A percentile compares a stretch with the other conserved stretches of the same genome.
Conservation (phyloP, 2,888 invertebrate species). For the Meliscaeva auricollis region DNA sequence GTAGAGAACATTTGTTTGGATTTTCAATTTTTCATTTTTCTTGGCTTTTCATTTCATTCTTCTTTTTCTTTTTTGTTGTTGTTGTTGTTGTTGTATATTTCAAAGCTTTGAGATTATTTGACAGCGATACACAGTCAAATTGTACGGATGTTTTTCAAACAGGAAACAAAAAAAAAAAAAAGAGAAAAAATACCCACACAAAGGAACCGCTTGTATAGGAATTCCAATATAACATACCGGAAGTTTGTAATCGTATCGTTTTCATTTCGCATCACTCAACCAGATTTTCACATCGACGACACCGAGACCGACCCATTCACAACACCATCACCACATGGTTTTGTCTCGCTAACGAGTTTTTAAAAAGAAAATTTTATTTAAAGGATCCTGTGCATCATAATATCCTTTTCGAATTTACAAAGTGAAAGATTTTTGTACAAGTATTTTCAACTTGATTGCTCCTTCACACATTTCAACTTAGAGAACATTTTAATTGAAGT, state of each 20-base stretch:
- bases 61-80: neutral
- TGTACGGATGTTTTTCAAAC: neutral
- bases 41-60: conserved; percentile 9
- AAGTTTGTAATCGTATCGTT: conserved; percentile 47
- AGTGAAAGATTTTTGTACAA: neutral
- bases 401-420: neutral
- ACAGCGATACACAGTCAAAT: conserved; percentile 29
- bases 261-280: conserved; percentile 22
- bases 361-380: conserved; percentile 9
- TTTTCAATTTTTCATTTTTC: conserved; percentile 10
- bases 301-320: neutral
- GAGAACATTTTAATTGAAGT: conserved; percentile 62
- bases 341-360: conserved; percentile 34
- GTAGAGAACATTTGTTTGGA: neutral
- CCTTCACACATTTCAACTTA: conserved; percentile 16
- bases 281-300: neutral
- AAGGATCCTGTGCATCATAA: neutral
- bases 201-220: conserved; percentile 19
- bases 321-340: neutral
- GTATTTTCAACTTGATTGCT: conserved; percentile 40
- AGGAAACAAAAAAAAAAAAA: conserved; percentile 5
- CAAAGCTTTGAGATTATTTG: neutral
- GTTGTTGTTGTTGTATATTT: neutral
- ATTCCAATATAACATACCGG: conserved; percentile 56
- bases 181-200: conserved; percentile 3